Evolutionary conservation across 2,797 vertebrate species (phyloP), one percentile per base, ranked within the genome.

Genomic region (Acrossocheilus wenchowensis): DNA sequence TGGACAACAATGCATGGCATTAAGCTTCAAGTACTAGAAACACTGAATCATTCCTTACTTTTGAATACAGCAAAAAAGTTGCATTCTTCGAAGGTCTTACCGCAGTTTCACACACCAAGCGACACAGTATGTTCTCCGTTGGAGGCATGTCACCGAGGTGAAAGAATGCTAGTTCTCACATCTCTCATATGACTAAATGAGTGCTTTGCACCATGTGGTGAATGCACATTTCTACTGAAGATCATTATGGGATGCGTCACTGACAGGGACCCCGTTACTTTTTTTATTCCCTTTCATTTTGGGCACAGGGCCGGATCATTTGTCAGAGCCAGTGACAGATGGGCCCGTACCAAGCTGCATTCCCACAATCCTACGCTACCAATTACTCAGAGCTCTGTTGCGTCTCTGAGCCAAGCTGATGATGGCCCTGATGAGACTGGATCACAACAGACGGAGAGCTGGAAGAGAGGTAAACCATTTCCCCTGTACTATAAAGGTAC

Each of bases 281-380:
- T 88, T 74, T 84, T 88, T 82, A 87, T 89, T 91, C 87, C 36
- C 81, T 89, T 90, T 90, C 82, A 89, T 92, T 91, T 89, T 64
- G 82, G 83, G 88, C 74, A 48, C 83, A 87, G 64, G 54, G 64
- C 83, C 87, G 73, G 79, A 90, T 92, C 79, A 90, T 87, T 89
- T 82, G 88, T 93, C 88, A 88, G 84, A 81, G 84, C 83, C 78
- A 48, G 82, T 92, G 91, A 94, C 92, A 93, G 91, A 93, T 93
- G 90, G 91, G 82, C 88, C 87, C 87, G 87, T 83, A 86, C 72
- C 86, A 88, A 88, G 73, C 83, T 86, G 84, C 85, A 89, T 91
- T 89, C 87, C 79, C 88, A 90, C 89, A 90, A 87, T 88, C 89
- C 87, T 88, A 92, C 90, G 90, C 90, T 91, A 21, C 83, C 92